Percentiles rank a stretch among this genome's conserved stretches.
phyloP scores from a whole-genome alignment of 2,113 vertebrate species.

The human region GRCh38 chr5:5798001-5798500 shows the following conservation, averaged over 20 bases:
- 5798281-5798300: neutral
- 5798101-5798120: neutral
- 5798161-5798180: neutral
- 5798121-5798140: neutral
- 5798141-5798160: accelerated
- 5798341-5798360: neutral
- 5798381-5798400: accelerated
- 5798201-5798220: neutral
- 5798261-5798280: neutral
- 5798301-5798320: neutral
- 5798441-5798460: neutral
- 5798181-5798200: neutral
- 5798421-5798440: neutral
- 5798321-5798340: accelerated
- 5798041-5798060: neutral
- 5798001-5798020: neutral
- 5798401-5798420: neutral
- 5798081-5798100: too few species aligned
- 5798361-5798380: accelerated
- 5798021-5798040: accelerated
- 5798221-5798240: too few species aligned
- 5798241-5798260: too few species aligned
- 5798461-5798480: neutral
- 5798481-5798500: neutral
- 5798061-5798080: neutral